Evolutionary conservation across 2,888 invertebrate genomes (phyloP), one percentile per base, ranked within the genome.

Genomic region (Cryptocheilus praepositus): DNA sequence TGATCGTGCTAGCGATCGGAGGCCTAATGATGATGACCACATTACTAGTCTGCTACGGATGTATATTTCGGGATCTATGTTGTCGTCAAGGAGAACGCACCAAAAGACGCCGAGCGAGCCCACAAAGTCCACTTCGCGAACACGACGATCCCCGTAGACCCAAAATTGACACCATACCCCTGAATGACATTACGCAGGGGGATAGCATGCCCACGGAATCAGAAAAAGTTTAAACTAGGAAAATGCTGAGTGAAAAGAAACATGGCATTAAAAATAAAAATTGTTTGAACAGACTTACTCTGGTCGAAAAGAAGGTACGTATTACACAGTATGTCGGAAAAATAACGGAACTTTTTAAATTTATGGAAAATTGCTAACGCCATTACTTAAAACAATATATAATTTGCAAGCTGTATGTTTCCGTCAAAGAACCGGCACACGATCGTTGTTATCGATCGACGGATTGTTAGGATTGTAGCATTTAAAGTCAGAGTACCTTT

Each of bases 1-100:
- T 45, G 16, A 45, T 49, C 49, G 91, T 92, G 3, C 90, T 93
- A 52, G 89, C 91, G 52, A 90, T 93, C 36, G 92, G 92, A 7
- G 89, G 92, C 46, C 86, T 92, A 4, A 89, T 92, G 11, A 82
- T 85, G 77, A 92, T 93, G 90, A 90, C 92, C 55, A 91, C 92
- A 0, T 84, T 93, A n/a, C 89, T 93, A 0, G 90, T 92, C 84
- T 93, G 93, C 84, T 93, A 93, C 85, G 92, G 92, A 5, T 93
- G 92, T 81, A 93, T 93, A 16, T 91, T 93, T 68, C 90, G 92
- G 61, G 90, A 92, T 74, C 89, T 93, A 3, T 93, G 92, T 81
- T 93, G 93, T 71, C 91, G 84, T 49, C 67, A 70, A 0, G 80
- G 73, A 18, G 90, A 58, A 51, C 81, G 74, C 89, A 89, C 22